Percentiles rank a stretch among this genome's conserved stretches.
These are phyloP conservation scores for Ariopsis seemanni DNA, from an alignment of 2,113 vertebrate genomes.

Conservation along the genomic window DNA sequence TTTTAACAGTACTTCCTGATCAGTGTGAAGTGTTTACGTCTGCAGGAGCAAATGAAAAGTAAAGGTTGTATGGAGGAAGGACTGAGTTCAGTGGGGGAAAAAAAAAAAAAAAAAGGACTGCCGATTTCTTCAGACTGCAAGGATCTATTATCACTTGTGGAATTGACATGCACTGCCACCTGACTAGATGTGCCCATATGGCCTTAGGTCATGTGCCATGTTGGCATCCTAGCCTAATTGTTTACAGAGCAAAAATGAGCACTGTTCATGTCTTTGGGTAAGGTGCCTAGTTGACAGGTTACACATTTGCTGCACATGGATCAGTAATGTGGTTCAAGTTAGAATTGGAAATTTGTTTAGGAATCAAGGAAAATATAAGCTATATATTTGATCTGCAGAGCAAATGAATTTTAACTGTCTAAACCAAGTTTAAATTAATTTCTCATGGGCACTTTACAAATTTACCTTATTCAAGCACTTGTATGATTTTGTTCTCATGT, in stretches of 20 bases:
- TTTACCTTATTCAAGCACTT: background rate
- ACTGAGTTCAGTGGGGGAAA: background rate
- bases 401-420: background rate
- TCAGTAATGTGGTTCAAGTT: background rate
- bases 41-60: background rate
- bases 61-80: background rate
- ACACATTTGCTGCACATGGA: background rate
- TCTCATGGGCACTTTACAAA: background rate
- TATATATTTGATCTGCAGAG: background rate
- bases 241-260: slow-evolving; percentile 6
- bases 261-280: background rate
- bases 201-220: slow-evolving; percentile 7
- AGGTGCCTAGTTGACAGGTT: background rate
- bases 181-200: background rate
- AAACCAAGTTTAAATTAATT: background rate
- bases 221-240: background rate
- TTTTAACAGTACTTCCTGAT: slow-evolving; percentile 2
- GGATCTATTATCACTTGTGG: background rate
- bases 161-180: background rate
- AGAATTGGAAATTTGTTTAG: background rate
- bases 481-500: background rate
- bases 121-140: background rate
- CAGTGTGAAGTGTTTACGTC: slow-evolving; percentile 7
- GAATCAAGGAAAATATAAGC: background rate
- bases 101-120: background rate